Evolutionary conservation across 2,888 invertebrate genomes (phyloP).

Genomic region (Nemotelus pantherinus): DNA sequence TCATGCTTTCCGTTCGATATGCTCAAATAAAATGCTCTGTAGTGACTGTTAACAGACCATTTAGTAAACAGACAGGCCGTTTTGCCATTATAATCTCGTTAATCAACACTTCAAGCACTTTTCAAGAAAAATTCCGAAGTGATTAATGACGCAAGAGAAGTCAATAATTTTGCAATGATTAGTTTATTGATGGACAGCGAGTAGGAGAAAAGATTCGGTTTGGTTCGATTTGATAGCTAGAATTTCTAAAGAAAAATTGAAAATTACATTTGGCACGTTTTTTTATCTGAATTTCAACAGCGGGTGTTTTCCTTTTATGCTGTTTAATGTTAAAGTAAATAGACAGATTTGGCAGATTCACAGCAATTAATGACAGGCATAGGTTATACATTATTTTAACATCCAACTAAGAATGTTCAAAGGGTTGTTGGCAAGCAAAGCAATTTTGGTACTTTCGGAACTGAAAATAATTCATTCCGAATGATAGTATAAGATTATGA

Average conservation of each 20-base stretch:
- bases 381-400: no score
- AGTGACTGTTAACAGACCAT: constrained; percentile 1
- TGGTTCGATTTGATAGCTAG: background rate
- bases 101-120: background rate
- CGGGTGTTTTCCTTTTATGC: background rate
- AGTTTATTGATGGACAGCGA: background rate
- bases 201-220: background rate
- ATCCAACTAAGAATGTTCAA: no score
- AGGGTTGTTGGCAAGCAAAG: no score
- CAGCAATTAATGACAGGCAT: no score
- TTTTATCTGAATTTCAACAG: background rate
- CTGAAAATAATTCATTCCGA: no score
- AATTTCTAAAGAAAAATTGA: no score
- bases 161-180: background rate
- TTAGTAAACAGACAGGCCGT: background rate
- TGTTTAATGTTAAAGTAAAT: no score
- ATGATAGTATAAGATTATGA: no score
- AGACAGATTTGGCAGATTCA: no score
- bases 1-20: background rate
- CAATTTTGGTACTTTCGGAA: no score
- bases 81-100: constrained; percentile 2
- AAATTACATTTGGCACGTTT: no score
- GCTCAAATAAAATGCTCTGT: background rate
- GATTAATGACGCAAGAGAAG: background rate
- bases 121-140: background rate